phyloP scores from a whole-genome alignment of 2,797 vertebrate genomes.

The Malacoraja senta region DNA sequence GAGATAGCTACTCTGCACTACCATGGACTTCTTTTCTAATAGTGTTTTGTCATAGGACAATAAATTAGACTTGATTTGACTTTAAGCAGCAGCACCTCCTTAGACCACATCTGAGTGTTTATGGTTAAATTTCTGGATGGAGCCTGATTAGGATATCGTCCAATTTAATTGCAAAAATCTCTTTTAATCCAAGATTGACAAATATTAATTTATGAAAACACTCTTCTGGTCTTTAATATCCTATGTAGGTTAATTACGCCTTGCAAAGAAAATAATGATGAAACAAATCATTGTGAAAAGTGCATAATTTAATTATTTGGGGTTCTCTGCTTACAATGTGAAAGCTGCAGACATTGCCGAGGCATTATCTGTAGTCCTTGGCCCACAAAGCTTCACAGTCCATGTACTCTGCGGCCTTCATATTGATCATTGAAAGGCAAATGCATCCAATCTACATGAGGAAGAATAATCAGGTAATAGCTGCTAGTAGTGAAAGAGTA shows the following conservation, averaged over 20 bases:
- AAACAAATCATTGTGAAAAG: background rate
- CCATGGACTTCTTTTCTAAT: too few species aligned
- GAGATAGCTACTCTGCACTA: too few species aligned
- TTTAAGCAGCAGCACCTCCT: background rate
- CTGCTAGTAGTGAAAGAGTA: background rate
- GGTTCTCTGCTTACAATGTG: background rate
- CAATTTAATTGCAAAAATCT: background rate
- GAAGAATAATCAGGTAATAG: background rate
- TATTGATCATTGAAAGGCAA: too few species aligned
- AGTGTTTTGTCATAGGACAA: too few species aligned
- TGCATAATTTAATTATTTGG: background rate
- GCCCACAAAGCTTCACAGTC: too few species aligned
- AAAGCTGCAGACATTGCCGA: background rate
- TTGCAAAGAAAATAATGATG: background rate
- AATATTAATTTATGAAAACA: background rate
- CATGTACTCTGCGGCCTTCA: too few species aligned
- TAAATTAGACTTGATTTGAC: too few species aligned
- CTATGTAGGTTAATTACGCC: background rate
- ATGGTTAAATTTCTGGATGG: background rate
- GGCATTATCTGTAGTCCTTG: background rate
- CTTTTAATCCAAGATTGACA: background rate
- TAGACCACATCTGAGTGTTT: background rate
- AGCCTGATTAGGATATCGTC: background rate
- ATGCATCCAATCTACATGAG: background rate
- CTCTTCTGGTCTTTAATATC: background rate